phyloP scores from a whole-genome alignment of 2,113 vertebrate species.

The Ameiurus melas region DNA sequence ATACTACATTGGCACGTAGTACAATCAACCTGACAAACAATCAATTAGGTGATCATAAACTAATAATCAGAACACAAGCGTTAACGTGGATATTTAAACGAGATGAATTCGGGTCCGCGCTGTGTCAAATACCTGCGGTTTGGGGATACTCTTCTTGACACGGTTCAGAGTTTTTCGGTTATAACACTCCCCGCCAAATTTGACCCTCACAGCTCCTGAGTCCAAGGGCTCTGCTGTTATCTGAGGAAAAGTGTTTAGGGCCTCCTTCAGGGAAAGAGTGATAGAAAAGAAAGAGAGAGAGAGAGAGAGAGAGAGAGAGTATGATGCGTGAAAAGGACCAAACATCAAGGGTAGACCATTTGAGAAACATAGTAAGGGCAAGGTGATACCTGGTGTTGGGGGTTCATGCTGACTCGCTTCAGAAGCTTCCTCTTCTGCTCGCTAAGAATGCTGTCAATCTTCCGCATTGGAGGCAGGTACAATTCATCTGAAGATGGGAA shows the following conservation, averaged over 20 bases:
- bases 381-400: conserved; percentile 79
- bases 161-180: conserved; percentile 93
- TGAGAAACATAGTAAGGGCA: background rate
- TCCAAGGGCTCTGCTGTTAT: conserved; percentile 78
- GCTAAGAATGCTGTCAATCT: conserved; percentile 85
- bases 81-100: background rate
- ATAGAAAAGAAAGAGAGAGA: background rate
- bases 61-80: background rate
- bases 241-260: conserved; percentile 84
- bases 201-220: conserved; percentile 77
- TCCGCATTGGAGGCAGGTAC: conserved; percentile 88
- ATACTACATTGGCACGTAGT: too few relatives aligned
- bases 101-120: background rate
- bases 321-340: background rate
- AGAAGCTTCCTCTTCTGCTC: conserved; percentile 88
- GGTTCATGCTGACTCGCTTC: conserved; percentile 81
- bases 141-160: conserved; percentile 86
- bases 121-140: conserved; percentile 79
- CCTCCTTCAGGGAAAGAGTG: conserved; percentile 68
- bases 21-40: too few relatives aligned
- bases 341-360: background rate
- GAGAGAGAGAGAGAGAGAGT: background rate
- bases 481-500: conserved; percentile 77
- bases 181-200: conserved; percentile 83
- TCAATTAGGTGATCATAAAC: background rate